Evolutionary conservation across 2,113 vertebrate species (phyloP).

Genomic region (Motacilla tschutschensis): DNA sequence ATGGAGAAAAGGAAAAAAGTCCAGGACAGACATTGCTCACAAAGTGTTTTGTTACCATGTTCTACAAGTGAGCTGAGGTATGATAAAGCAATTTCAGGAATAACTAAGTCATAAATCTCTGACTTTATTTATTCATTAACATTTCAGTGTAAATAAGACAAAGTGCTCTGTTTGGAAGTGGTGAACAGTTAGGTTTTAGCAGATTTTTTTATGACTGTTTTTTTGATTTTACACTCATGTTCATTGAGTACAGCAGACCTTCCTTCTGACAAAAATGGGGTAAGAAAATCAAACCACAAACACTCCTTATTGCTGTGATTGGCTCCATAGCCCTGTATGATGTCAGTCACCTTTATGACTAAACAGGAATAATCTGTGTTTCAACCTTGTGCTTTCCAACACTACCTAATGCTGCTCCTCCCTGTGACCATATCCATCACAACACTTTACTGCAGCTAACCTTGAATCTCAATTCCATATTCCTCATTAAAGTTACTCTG

Average conservation of each 20-base stretch:
- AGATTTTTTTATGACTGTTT: background rate
- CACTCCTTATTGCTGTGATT: background rate
- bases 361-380: background rate
- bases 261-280: background rate
- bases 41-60: background rate
- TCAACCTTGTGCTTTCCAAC: background rate
- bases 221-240: background rate
- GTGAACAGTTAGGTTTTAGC: background rate
- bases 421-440: background rate
- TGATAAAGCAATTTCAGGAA: background rate
- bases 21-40: background rate
- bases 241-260: background rate
- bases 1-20: background rate
- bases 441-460: background rate
- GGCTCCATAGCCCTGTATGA: background rate
- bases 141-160: background rate
- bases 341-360: background rate
- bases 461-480: background rate
- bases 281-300: background rate
- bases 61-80: background rate
- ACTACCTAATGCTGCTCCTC: background rate
- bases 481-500: background rate
- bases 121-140: background rate
- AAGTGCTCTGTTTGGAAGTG: background rate
- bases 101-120: background rate